Percentiles rank a stretch among this genome's conserved stretches.
Evolutionary conservation across 2,888 invertebrate species (phyloP).

Genomic region (Drosophila monieri): DNA sequence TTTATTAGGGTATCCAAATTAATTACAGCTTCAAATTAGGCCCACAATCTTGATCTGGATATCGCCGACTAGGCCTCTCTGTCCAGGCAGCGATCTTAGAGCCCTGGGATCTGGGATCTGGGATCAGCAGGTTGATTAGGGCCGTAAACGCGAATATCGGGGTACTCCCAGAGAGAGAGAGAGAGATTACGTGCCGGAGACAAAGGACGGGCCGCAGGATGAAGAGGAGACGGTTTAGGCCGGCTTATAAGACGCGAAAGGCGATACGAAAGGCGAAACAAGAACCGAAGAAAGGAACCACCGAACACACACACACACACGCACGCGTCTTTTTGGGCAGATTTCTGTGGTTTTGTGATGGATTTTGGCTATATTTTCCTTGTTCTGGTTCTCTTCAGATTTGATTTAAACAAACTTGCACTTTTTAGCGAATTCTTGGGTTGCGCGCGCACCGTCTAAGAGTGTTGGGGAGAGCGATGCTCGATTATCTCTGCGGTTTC

Average conservation of each 20-base stretch:
- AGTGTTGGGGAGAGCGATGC: conserved; percentile 4
- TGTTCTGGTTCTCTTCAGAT: conserved; percentile 36
- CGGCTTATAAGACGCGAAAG: conserved; percentile 74
- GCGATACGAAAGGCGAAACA: conserved; percentile 57
- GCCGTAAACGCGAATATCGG: conserved; percentile 37
- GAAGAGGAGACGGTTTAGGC: conserved; percentile 56
- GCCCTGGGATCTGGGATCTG: conserved; percentile 39
- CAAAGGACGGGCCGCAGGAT: conserved; percentile 57
- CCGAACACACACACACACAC: conserved; percentile 29
- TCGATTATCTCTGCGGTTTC: conserved; percentile 4
- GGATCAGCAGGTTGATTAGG: conserved; percentile 75
- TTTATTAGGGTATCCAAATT: conserved; percentile 82
- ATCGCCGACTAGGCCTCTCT: conserved; percentile 22
- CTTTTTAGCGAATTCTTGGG: conserved; percentile 1
- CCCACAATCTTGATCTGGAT: conserved; percentile 79
- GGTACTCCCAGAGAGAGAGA: conserved; percentile 53
- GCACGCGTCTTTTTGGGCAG: conserved; percentile 61
- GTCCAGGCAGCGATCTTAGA: conserved; percentile 27
- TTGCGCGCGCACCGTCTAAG: conserved; percentile 1
- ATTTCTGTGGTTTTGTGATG: conserved; percentile 74
- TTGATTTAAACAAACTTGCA: conserved; percentile 12
- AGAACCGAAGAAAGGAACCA: conserved; percentile 53
- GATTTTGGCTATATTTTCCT: conserved; percentile 42
- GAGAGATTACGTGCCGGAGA: conserved; percentile 74
- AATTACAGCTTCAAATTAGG: conserved; percentile 82